A percentile compares a stretch with the other conserved stretches of the same genome.
Conservation (phyloP, 2,797 vertebrate species). For the Petrocephalus schoutedeni region DNA sequence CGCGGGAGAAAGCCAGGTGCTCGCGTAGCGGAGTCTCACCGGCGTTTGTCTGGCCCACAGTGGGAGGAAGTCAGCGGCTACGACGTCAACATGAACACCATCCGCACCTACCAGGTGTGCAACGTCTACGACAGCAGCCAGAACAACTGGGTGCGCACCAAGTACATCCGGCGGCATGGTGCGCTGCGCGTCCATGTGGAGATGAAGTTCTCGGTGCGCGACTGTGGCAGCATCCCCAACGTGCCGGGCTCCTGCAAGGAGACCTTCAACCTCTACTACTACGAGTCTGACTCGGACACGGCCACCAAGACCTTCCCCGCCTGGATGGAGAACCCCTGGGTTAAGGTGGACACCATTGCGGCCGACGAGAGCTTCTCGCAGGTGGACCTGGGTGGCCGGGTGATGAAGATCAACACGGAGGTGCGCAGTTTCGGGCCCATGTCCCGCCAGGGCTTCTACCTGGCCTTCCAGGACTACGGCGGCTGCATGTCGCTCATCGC, state of each 20-base stretch:
- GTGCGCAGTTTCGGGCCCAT: conserved; percentile 89
- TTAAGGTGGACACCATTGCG: conserved; percentile 92
- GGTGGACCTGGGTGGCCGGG: conserved; percentile 85
- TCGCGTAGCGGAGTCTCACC: background rate
- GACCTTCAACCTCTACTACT: conserved; percentile 94
- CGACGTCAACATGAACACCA: conserved; percentile 95
- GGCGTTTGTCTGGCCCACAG: conserved; percentile 50
- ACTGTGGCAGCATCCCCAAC: conserved; percentile 91
- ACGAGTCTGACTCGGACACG: conserved; percentile 76
- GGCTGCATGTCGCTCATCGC: conserved; percentile 95
- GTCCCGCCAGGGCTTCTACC: conserved; percentile 83
- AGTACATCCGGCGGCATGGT: conserved; percentile 77
- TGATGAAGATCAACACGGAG: conserved; percentile 97
- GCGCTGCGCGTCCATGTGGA: conserved; percentile 92
- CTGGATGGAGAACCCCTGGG: conserved; percentile 98
- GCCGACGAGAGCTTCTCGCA: conserved; percentile 95
- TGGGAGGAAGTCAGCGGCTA: conserved; percentile 98
- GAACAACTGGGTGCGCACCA: conserved; percentile 95
- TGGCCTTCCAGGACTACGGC: conserved; percentile 95
- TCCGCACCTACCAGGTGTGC: conserved; percentile 94
- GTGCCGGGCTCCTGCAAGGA: conserved; percentile 96
- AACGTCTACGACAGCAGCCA: conserved; percentile 89
- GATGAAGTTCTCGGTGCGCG: conserved; percentile 93
- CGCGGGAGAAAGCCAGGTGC: background rate
- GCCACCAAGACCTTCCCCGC: conserved; percentile 76